Conservation (phyloP, 2,888 invertebrate species). For the Aphidius colemani region DNA sequence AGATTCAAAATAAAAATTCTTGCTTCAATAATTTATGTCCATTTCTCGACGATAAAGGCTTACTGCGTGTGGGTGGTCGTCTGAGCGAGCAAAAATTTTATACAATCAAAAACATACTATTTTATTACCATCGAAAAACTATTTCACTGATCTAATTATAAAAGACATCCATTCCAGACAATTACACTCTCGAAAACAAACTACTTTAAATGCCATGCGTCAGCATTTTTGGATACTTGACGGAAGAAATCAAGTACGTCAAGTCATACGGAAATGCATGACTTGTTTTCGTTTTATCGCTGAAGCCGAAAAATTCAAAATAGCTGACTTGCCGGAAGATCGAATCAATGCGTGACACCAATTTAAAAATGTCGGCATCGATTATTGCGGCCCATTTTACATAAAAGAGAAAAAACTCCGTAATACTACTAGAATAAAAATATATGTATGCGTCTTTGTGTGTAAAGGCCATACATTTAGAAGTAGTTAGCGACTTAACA, state of each 20-base stretch:
- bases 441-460: slow-evolving; percentile 20
- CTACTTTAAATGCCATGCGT: slow-evolving; percentile 27
- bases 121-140: slow-evolving; percentile 14
- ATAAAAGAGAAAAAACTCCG: slow-evolving; percentile 20
- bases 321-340: slow-evolving; percentile 4
- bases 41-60: slow-evolving; percentile 33
- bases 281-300: slow-evolving; percentile 14
- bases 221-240: slow-evolving; percentile 31
- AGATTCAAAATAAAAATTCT: neutral
- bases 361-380: slow-evolving; percentile 18
- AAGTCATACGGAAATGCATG: slow-evolving; percentile 22
- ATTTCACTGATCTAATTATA: slow-evolving; percentile 20
- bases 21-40: slow-evolving; percentile 32
- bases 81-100: slow-evolving; percentile 14
- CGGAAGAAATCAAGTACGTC: slow-evolving; percentile 24
- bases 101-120: slow-evolving; percentile 11
- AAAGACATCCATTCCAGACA: slow-evolving; percentile 11
- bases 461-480: slow-evolving; percentile 26
- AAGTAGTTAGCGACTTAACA: slow-evolving; percentile 16
- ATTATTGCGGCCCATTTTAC: slow-evolving; percentile 25
- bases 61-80: slow-evolving; percentile 34
- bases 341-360: neutral
- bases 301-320: neutral
- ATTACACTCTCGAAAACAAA: slow-evolving; percentile 31
- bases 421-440: slow-evolving; percentile 16